phyloP scores from a whole-genome alignment of 1,140 invertebrate genomes.

The Brachionus asplanchnoidis region DNA sequence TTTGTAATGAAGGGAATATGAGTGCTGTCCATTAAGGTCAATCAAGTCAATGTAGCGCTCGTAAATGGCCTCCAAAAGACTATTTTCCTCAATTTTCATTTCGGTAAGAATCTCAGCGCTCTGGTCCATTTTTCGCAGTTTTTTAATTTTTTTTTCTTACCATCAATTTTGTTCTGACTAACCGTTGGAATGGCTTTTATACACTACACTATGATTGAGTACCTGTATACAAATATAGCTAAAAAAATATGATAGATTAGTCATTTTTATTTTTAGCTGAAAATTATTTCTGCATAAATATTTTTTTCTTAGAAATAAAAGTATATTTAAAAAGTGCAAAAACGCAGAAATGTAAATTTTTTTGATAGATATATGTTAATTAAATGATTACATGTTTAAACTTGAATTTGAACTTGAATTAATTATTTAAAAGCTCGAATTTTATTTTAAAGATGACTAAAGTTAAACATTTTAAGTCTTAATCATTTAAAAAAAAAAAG shows the following conservation, averaged over 20 bases:
- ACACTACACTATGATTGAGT: background rate
- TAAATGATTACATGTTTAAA: background rate
- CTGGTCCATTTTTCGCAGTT: background rate
- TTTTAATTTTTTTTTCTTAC: background rate
- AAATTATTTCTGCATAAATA: slow-evolving; percentile 5
- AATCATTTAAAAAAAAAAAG: background rate
- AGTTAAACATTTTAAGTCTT: background rate
- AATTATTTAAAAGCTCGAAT: background rate
- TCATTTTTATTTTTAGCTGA: background rate
- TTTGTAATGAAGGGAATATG: slow-evolving; percentile 25
- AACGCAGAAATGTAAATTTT: background rate
- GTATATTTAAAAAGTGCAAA: background rate
- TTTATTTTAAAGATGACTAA: background rate
- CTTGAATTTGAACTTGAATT: background rate
- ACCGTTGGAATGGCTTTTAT: background rate
- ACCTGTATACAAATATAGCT: background rate
- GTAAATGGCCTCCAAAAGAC: slow-evolving; percentile 4
- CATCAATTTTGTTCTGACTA: background rate
- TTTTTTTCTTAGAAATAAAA: background rate
- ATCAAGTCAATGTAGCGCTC: background rate
- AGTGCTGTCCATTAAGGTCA: slow-evolving; percentile 16
- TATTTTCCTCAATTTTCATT: background rate
- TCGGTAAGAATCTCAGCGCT: background rate
- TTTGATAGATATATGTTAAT: background rate
- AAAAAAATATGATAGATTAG: background rate